Base-by-base conservation (phyloP, 2,113 vertebrate genomes). In the Gambusia affinis region DNA sequence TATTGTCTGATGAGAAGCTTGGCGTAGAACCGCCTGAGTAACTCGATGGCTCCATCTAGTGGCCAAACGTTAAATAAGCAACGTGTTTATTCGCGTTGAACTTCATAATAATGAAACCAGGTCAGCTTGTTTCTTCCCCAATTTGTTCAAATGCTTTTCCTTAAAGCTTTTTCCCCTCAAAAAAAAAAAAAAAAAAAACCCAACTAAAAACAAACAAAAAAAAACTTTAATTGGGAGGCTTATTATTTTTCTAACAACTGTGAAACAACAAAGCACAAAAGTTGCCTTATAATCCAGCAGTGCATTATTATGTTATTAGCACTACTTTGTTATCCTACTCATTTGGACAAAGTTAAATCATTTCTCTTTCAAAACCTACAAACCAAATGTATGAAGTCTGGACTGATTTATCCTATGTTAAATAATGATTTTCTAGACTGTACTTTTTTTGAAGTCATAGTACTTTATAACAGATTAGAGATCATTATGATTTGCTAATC, bases 41-140 rank as follows among this genome's bases (percentile, higher is more conserved):
- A 60, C 19, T 2, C 30, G 65, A 72, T 71, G 57, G 60, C 85
- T 33, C 86, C 82, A 85, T 63, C 88, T 88, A 73, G 83, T 89
- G 90, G 83, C 42, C 64, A 84, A 15, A 0, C 29, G 28, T 30
- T 12, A 14, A 39, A 0, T 28, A 6, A 24, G 70, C 30, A 12
- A 10, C 15, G 60, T 2, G 39, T 51, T 33, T 4, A 28, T 66
- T n/a, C 35, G 8, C 7, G 24, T 65, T 22, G 11, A 24, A 70
- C n/a, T 57, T 73, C 61, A 79, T 51, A 77, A 7, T 24, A 44
- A 17, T 19, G 17, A 47, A 19, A 15, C 12, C 39, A 42, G 39
- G 39, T 42, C 39, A 42, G 39, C 39, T 42, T 42, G 12, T 63
- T 29, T 4, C 39, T 42, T 42, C 12, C 12, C 39, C 1, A 42